These are phyloP conservation scores for Lagopus muta DNA, from an alignment of 2,113 vertebrate genomes.

Conservation along the genomic window DNA sequence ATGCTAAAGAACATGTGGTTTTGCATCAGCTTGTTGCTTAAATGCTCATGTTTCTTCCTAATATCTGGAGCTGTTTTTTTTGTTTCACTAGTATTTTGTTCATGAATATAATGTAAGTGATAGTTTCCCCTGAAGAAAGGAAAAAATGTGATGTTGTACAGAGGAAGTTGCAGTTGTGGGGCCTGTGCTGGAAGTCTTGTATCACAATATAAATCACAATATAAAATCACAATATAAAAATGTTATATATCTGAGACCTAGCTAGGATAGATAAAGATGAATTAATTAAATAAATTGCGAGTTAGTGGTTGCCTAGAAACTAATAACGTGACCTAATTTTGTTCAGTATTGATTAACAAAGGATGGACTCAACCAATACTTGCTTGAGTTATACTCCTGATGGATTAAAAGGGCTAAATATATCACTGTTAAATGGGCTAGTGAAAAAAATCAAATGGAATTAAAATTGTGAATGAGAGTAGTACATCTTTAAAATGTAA, in stretches of 20 bases:
- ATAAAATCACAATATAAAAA: background rate
- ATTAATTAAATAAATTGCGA: background rate
- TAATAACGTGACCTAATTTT: constrained; percentile 15
- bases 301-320: constrained; percentile 43
- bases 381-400: background rate
- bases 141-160: background rate
- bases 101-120: background rate
- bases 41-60: background rate
- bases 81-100: background rate
- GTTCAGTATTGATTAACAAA: constrained; percentile 14
- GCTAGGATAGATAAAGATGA: constrained; percentile 11
- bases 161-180: background rate
- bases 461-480: background rate
- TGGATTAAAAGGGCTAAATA: background rate
- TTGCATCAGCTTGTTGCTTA: background rate
- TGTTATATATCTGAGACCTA: background rate
- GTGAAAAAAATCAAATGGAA: background rate
- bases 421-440: background rate
- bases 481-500: background rate
- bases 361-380: background rate
- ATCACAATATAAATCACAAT: background rate
- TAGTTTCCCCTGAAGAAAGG: background rate
- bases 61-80: background rate
- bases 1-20: background rate
- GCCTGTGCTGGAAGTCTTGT: background rate